Evolutionary conservation across 2,113 vertebrate species (phyloP).

Genomic region (Nycticorax nycticorax): DNA sequence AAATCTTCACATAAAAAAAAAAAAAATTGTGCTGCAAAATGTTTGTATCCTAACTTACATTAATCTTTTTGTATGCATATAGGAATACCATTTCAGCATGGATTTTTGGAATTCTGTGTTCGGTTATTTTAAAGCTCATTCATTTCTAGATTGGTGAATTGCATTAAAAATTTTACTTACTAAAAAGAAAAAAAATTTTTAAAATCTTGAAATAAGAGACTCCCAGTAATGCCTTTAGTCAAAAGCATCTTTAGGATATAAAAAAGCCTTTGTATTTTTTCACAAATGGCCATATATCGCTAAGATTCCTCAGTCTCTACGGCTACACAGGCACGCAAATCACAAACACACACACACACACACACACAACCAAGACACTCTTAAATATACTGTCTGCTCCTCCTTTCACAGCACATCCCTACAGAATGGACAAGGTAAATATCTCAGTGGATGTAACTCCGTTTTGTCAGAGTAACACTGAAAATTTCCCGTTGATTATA

Average conservation of each 20-base stretch:
- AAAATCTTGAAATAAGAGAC: neutral
- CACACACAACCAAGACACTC: neutral
- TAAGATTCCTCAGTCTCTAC: neutral
- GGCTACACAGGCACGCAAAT: neutral
- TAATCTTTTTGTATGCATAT: neutral
- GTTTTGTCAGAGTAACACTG: neutral
- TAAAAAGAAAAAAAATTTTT: neutral
- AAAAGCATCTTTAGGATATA: neutral
- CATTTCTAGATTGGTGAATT: neutral
- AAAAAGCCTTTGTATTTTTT: neutral
- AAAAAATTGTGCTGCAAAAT: neutral
- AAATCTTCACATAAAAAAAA: neutral
- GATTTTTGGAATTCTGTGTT: neutral
- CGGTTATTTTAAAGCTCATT: slow-evolving; percentile 15
- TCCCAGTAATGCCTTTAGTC: neutral
- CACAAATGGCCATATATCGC: neutral
- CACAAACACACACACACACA: neutral
- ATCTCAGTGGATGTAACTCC: neutral
- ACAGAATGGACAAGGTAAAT: neutral
- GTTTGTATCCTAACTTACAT: neutral
- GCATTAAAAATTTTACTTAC: neutral
- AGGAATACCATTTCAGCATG: neutral
- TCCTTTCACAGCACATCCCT: neutral
- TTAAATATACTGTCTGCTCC: neutral
- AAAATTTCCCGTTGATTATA: neutral